Evolutionary conservation across 2,113 vertebrate genomes (phyloP).

Genomic region (Lepidothrix coronata): DNA sequence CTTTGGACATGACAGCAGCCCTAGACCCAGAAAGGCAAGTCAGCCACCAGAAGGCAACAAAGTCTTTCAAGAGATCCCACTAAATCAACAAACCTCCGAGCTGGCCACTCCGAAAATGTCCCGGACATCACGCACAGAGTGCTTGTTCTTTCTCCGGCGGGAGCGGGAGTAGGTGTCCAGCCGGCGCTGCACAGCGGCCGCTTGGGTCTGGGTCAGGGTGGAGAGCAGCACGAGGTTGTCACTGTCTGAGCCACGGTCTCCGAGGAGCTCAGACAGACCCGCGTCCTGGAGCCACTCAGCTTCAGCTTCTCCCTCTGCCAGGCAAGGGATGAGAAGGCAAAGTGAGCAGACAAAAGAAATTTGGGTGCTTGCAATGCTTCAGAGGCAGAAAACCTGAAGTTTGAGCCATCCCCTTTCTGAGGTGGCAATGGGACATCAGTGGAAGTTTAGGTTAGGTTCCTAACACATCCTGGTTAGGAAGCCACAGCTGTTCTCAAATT

Average conservation of each 20-base stretch:
- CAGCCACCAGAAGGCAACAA: fast-evolving
- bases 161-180: slow-evolving; percentile 82
- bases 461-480: neutral
- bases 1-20: neutral
- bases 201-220: slow-evolving; percentile 87
- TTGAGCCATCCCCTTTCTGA: fast-evolving
- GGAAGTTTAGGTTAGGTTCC: neutral
- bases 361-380: fast-evolving
- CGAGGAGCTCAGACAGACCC: slow-evolving; percentile 82
- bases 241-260: slow-evolving; percentile 67
- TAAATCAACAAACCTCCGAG: slow-evolving; percentile 58
- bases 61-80: neutral
- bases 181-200: slow-evolving; percentile 81
- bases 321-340: neutral
- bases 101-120: slow-evolving; percentile 76
- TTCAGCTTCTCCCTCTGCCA: slow-evolving; percentile 83
- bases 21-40: neutral
- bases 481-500: fast-evolving
- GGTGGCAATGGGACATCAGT: fast-evolving
- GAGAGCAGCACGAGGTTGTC: slow-evolving; percentile 83
- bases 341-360: neutral
- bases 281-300: slow-evolving; percentile 87
- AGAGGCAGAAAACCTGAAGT: neutral
- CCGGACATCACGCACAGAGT: slow-evolving; percentile 80
- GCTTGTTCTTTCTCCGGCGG: slow-evolving; percentile 80